Conservation (phyloP, 2,797 vertebrate species). For the Euthynnus affinis region DNA sequence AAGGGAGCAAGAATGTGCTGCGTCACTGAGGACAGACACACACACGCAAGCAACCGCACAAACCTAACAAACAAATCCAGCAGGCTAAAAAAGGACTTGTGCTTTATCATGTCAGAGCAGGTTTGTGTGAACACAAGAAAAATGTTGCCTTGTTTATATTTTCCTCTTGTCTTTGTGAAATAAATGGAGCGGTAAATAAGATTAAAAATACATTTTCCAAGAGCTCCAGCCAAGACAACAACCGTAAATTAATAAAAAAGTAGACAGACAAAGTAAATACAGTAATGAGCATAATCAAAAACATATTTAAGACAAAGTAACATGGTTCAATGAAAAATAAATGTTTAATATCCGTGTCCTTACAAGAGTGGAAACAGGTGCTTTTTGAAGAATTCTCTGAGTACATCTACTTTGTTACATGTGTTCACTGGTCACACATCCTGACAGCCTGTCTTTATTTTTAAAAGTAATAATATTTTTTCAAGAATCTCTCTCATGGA, state of each 20-base stretch:
- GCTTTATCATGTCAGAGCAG: slow-evolving; percentile 11
- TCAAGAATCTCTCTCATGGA: not conserved
- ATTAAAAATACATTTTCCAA: not conserved
- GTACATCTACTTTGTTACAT: not conserved
- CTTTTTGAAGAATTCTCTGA: not conserved
- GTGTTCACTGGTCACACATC: no score
- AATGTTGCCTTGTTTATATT: not conserved
- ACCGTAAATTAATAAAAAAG: no score
- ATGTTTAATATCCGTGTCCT: no score
- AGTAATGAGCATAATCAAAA: not conserved
- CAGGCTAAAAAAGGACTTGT: slow-evolving; percentile 29
- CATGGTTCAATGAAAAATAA: not conserved
- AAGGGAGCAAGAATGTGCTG: slow-evolving; percentile 40
- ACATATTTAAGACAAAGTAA: not conserved
- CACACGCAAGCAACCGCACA: not conserved
- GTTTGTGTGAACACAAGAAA: not conserved
- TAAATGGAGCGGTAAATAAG: not conserved
- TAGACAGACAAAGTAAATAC: no score
- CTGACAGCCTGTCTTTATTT: not conserved
- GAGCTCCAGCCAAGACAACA: not conserved
- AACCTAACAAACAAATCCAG: slow-evolving; percentile 14
- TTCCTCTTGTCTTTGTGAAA: not conserved
- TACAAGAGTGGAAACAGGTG: not conserved
- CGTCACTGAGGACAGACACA: slow-evolving; percentile 36
- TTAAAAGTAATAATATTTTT: no score